Percentiles rank a stretch among this genome's conserved stretches.
phyloP scores from a whole-genome alignment of 2,888 invertebrate species.

The Malacosoma neustria region DNA sequence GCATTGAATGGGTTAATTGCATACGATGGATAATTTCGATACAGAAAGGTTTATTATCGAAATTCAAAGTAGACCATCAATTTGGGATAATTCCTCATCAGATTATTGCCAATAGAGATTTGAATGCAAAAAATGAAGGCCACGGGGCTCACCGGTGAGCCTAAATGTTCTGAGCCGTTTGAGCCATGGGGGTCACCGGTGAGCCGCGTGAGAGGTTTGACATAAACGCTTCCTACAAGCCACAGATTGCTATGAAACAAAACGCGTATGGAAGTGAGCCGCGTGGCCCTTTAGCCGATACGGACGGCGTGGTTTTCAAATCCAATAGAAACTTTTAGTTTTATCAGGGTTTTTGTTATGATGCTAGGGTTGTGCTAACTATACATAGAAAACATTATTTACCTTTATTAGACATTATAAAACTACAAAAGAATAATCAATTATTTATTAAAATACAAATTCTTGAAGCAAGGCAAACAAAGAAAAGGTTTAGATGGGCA shows the following conservation, averaged over 20 bases:
- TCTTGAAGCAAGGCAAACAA: no score
- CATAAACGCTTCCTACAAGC: constrained; percentile 2
- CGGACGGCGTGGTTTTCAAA: constrained; percentile 3
- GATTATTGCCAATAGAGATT: constrained; percentile 1
- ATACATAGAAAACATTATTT: no score
- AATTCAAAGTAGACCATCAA: not conserved
- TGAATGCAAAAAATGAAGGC: no score
- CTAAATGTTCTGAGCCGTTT: no score
- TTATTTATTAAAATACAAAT: no score
- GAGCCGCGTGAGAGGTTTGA: not conserved
- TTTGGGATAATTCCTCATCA: not conserved
- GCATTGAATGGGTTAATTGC: no score
- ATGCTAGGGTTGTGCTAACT: no score
- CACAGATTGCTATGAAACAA: constrained; percentile 1
- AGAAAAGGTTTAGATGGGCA: no score
- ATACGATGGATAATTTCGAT: constrained; percentile 1
- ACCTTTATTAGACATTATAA: no score
- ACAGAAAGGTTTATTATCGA: not conserved
- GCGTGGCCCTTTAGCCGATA: constrained; percentile 1
- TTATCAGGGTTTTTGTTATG: no score
- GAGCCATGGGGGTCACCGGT: not conserved
- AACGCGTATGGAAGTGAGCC: constrained; percentile 2
- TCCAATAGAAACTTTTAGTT: constrained; percentile 2
- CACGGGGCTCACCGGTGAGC: no score
- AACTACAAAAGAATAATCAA: no score